A percentile compares a stretch with the other conserved stretches of the same genome.
These are phyloP conservation scores for Serripes groenlandicus DNA, from an alignment of 2,888 invertebrate species.

Conservation along the genomic window DNA sequence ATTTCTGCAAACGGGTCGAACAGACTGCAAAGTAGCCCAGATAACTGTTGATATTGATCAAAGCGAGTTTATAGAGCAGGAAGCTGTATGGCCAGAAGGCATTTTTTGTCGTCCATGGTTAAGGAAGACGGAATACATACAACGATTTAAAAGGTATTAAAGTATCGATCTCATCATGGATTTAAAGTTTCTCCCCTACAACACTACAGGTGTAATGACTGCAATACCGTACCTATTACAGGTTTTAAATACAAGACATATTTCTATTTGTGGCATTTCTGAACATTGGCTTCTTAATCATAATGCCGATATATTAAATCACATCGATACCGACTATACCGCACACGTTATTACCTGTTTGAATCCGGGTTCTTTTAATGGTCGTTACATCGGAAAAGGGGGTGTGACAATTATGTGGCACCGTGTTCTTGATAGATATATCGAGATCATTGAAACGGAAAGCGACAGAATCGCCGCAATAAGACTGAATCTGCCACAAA, in stretches of 20 bases:
- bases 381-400: slow-evolving; percentile 3
- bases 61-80: no score
- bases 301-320: slow-evolving; percentile 14
- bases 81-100: no score
- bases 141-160: no score
- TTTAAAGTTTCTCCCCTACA: no score
- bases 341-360: slow-evolving; percentile 2
- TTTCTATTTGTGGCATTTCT: slow-evolving; percentile 17
- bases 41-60: no score
- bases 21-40: no score
- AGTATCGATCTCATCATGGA: no score
- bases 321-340: slow-evolving; percentile 1
- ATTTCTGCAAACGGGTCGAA: no score
- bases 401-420: slow-evolving; percentile 29
- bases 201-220: slow-evolving; percentile 18
- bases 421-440: neutral
- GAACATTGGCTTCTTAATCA: slow-evolving; percentile 29
- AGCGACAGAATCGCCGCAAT: slow-evolving; percentile 33
- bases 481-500: neutral
- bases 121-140: no score
- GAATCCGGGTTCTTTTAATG: neutral
- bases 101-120: no score
- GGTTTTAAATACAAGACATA: slow-evolving; percentile 5
- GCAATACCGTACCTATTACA: neutral
- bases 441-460: slow-evolving; percentile 10